These are phyloP conservation scores for Carterocephalus palaemon DNA, from an alignment of 2,888 invertebrate species.

Conservation along the genomic window DNA sequence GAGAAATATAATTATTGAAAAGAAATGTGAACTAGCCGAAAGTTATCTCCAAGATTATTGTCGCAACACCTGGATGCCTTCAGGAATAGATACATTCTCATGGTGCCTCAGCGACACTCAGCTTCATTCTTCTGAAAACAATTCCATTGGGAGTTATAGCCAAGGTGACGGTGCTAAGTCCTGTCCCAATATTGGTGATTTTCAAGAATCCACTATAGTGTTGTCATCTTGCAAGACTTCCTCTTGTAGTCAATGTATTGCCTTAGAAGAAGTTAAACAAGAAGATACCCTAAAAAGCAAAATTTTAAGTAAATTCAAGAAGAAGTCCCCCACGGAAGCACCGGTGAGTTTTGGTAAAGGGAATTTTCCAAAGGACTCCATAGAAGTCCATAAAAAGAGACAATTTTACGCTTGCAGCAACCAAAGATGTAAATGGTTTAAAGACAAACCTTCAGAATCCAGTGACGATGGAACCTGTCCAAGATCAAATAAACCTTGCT, in stretches of 20 bases:
- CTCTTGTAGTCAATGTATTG: conserved; percentile 37
- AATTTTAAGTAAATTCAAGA: conserved; percentile 38
- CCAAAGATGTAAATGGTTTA: conserved; percentile 44
- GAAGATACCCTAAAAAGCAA: conserved; percentile 31
- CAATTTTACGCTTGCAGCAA: conserved; percentile 48
- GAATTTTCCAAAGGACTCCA: conserved; percentile 57
- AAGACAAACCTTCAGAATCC: too few species aligned
- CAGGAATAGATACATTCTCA: conserved; percentile 48
- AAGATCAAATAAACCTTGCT: conserved; percentile 33
- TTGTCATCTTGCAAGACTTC: conserved; percentile 44
- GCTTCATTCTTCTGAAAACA: conserved; percentile 41
- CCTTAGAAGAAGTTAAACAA: conserved; percentile 29
- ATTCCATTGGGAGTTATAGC: conserved; percentile 39
- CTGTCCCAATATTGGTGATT: conserved; percentile 57
- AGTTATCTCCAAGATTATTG: conserved; percentile 58
- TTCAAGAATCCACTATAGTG: conserved; percentile 39
- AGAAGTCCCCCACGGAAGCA: conserved; percentile 30
- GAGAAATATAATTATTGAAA: conserved; percentile 30
- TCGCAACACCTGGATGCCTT: conserved; percentile 49
- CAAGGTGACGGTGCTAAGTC: conserved; percentile 49
- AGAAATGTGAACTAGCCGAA: conserved; percentile 55
- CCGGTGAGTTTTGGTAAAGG: conserved; percentile 32
- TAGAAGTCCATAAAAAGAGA: conserved; percentile 56
- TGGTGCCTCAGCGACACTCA: conserved; percentile 52
- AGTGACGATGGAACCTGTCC: conserved; percentile 29